Percentiles rank a stretch among this genome's conserved stretches.
Conservation (phyloP, 1,140 invertebrate genomes). For the Drosophila ohnishii region DNA sequence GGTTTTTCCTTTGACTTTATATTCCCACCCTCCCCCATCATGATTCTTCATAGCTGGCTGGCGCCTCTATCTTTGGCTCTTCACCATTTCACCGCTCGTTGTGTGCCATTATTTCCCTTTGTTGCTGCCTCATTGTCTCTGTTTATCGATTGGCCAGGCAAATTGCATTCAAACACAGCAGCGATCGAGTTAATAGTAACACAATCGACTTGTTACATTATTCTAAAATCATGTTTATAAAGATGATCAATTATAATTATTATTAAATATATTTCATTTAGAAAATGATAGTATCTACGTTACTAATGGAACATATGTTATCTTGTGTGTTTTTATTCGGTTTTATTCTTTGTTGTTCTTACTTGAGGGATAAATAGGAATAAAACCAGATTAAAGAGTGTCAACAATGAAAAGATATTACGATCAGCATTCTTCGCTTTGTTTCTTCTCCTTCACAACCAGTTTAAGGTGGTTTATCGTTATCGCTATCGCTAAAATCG, state of each 20-base stretch:
- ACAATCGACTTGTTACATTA: not conserved
- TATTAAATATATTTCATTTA: not conserved
- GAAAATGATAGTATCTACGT: not conserved
- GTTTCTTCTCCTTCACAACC: not conserved
- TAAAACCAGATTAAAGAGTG: not conserved
- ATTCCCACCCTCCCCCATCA: not conserved
- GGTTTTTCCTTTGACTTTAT: slow-evolving; percentile 1
- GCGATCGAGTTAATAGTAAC: not conserved
- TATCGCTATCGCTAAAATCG: slow-evolving; percentile 17
- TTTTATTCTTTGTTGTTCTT: not conserved
- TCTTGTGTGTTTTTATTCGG: not conserved
- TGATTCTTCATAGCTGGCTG: slow-evolving; percentile 15
- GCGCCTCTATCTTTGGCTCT: slow-evolving; percentile 27
- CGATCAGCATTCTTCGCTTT: not conserved
- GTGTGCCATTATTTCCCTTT: slow-evolving; percentile 12
- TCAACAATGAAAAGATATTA: not conserved
- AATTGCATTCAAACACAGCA: slow-evolving; percentile 9
- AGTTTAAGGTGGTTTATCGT: slow-evolving; percentile 16
- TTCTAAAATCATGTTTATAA: not conserved
- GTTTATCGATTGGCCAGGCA: slow-evolving; percentile 25
- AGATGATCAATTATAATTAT: not conserved
- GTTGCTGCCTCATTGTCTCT: slow-evolving; percentile 19
- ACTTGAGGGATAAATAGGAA: not conserved
- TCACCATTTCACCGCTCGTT: slow-evolving; percentile 14
- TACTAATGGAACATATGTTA: not conserved